Base-by-base conservation (phyloP, 1,140 invertebrate genomes). In the Meteorus sp. region DNA sequence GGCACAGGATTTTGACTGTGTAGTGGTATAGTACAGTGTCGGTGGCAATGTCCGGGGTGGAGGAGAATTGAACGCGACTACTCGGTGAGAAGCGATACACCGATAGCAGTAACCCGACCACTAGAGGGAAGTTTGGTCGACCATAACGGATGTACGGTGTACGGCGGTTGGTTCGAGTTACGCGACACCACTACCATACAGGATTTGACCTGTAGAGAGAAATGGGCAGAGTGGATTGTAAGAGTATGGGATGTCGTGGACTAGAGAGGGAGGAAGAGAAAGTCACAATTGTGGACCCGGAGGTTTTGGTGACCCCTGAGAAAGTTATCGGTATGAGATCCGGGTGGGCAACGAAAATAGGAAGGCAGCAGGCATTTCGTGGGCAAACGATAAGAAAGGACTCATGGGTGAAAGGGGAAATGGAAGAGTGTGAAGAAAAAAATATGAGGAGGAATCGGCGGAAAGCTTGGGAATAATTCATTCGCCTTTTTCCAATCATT, bases 61-160 rank as follows among this genome's bases (percentile, higher is more conserved):
- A n/a, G n/a, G n/a, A n/a, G n/a, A n/a, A n/a, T n/a, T 47, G 20
- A 19, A 45, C 43, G 43, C 23, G 43, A 44, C 15, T 17, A 44
- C 13, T 41, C 27, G 23, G 48, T 27, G 54, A 51, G 19, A 56
- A 56, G 29, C 54, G 53, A 56, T 61, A 61, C 51, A 53, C 59
- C 54, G 59, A 56, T 56, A 61, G 59, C 39, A 51, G 59, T 56
- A 56, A 63, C 61, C 58, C 53, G 48, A 59, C 61, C 57, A 59
- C 55, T n/a, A 35, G 48, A 53, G 56, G 57, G 57, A 63, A 63
- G 53, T 63, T 63, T 63, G 61, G 57, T 60, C 61, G 57, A 60
- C 61, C 61, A 63, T 63, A 63, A 63, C 61, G 61, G 61, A 60
- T 63, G 61, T 59, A 63, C 56, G 44, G 33, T 48, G 56, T n/a